Evolutionary conservation across 2,888 invertebrate genomes (phyloP).

Genomic region (Ornithoptera alexandrae): DNA sequence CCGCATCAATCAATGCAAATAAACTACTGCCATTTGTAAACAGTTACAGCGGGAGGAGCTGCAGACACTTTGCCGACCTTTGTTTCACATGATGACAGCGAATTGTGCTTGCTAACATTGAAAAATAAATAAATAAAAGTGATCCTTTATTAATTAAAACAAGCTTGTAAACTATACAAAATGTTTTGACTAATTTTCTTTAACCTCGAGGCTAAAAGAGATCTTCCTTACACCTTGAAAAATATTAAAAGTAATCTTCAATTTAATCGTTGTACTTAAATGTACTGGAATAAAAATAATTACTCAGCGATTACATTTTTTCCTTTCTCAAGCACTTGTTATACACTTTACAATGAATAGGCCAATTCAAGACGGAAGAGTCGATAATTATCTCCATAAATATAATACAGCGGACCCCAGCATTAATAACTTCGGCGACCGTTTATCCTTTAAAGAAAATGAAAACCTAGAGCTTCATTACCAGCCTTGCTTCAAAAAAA

Average conservation of each 20-base stretch:
- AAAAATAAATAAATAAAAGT: too few species aligned
- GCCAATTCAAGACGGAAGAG: neutral
- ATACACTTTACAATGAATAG: neutral
- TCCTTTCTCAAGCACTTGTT: neutral
- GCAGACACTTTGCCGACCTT: too few species aligned
- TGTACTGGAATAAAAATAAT: neutral
- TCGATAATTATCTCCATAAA: neutral
- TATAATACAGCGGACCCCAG: neutral
- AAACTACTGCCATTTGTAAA: too few species aligned
- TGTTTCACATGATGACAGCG: too few species aligned
- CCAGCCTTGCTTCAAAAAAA: neutral
- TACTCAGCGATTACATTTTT: neutral
- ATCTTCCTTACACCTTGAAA: too few species aligned
- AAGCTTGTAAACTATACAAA: too few species aligned
- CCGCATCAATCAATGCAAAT: too few species aligned
- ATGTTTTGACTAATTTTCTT: too few species aligned
- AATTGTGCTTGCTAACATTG: too few species aligned
- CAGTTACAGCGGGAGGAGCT: too few species aligned
- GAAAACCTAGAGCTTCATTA: constrained; percentile 12
- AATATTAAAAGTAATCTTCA: neutral
- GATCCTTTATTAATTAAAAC: too few species aligned
- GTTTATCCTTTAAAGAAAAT: constrained; percentile 11
- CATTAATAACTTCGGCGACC: neutral
- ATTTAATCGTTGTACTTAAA: neutral
- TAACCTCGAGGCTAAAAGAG: too few species aligned